Evolutionary conservation across 2,113 vertebrate genomes (phyloP), one percentile per base, ranked within the genome.

Genomic region (Sceloporus undulatus): DNA sequence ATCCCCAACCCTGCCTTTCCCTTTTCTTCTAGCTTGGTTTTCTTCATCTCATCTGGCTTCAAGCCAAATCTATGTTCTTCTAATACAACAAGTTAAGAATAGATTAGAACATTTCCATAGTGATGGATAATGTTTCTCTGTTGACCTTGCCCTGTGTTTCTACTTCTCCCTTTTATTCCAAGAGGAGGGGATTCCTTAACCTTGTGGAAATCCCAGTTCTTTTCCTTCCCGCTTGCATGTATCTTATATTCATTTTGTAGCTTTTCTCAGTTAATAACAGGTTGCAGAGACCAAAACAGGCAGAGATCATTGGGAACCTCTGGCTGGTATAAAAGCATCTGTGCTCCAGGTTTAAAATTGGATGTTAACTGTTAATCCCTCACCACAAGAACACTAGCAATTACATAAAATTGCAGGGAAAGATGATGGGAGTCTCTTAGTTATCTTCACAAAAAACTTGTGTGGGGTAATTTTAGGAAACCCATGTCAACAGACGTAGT

Each of bases 51-150:
- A 71, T 65, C 88, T 94, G 92, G 91, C 90, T 90, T 91, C 86
- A 88, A 90, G 93, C 90, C 94, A 95, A 40, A 73, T 73, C 16
- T 85, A 78, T 70, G 86, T 79, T 80, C 92, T 93, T 93, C 93
- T 93, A 94, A 93, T 94, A 93, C 94, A 94, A 65, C 79, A 85
- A 94, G 91, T 94, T 93, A 94, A 95, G 91, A 94, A 95, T 94
- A 96, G 91, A 89, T 94, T 34, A 92, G 93, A 95, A 94, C 92
- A 94, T 95, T 93, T 94, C 87, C 87, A 82, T 90, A 82, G 82
- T 85, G 89, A 75, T 87, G 90, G 91, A 91, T 94, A 93, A 91
- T 89, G 54, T 94, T 94, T 94, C 88, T 90, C 76, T 92, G 86
- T 88, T 94, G 92, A 90, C 73, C 89, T 68, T 0, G 0, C 90